phyloP scores from a whole-genome alignment of 1,140 invertebrate species.

The Triops longicaudatus region DNA sequence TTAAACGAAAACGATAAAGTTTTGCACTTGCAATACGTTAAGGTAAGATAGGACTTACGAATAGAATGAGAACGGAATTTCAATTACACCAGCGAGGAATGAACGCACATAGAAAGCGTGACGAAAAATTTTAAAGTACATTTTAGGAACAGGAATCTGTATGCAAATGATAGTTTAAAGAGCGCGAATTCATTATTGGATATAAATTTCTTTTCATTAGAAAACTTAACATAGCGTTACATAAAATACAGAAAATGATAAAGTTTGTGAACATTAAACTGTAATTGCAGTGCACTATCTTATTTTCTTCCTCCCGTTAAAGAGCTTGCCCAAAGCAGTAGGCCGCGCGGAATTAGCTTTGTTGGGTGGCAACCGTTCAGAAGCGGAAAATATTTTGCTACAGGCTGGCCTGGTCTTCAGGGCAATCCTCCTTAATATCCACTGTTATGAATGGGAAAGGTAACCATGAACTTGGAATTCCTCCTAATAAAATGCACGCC shows the following conservation, averaged over 20 bases:
- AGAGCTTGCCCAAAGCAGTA: constrained; percentile 49
- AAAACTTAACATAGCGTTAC: too few relatives aligned
- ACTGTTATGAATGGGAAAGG: constrained; percentile 77
- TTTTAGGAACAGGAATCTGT: too few relatives aligned
- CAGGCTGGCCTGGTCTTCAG: constrained; percentile 65
- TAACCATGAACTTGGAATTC: constrained; percentile 35
- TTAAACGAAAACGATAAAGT: constrained; percentile 88
- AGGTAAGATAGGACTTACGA: constrained; percentile 42
- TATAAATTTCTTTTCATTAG: too few relatives aligned
- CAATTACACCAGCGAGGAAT: too few relatives aligned
- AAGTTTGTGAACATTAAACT: too few relatives aligned
- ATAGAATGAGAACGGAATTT: too few relatives aligned
- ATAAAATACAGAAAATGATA: too few relatives aligned
- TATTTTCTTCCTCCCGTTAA: constrained; percentile 28
- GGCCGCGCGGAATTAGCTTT: constrained; percentile 71
- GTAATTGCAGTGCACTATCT: not conserved
- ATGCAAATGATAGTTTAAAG: too few relatives aligned
- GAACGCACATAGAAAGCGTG: too few relatives aligned
- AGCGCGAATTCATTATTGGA: too few relatives aligned
- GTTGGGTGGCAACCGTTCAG: constrained; percentile 63
- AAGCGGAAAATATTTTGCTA: constrained; percentile 72
- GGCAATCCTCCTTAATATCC: constrained; percentile 71
- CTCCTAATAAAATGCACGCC: constrained; percentile 9
- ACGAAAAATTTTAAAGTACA: too few relatives aligned
- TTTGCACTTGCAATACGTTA: constrained; percentile 74